phyloP scores from a whole-genome alignment of 2,888 invertebrate species.

The Drosophila paranaensis region DNA sequence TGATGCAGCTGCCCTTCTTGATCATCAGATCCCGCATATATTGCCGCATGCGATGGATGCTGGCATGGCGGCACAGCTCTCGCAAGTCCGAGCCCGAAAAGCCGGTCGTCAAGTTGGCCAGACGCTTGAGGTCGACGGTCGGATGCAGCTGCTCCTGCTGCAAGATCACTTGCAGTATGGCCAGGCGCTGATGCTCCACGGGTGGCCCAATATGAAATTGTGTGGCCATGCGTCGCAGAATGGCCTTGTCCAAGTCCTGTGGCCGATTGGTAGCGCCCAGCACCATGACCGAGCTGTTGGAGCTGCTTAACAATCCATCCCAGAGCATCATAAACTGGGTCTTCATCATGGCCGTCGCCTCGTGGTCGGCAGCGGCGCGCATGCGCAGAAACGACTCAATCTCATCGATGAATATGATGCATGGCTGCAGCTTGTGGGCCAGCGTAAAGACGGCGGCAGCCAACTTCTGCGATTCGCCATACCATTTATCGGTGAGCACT shows the following conservation, averaged over 20 bases:
- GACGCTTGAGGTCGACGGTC: conserved; percentile 88
- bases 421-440: conserved; percentile 95
- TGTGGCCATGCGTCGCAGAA: conserved; percentile 66
- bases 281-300: conserved; percentile 92
- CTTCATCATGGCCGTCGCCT: conserved; percentile 99
- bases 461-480: conserved; percentile 99
- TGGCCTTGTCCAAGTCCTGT: conserved; percentile 67
- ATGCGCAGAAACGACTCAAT: conserved; percentile 98
- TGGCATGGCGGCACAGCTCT: conserved; percentile 95
- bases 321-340: conserved; percentile 99
- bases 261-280: conserved; percentile 99
- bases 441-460: conserved; percentile 98
- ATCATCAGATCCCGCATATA: conserved; percentile 84
- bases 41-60: conserved; percentile 93
- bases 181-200: conserved; percentile 88
- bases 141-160: conserved; percentile 89
- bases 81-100: conserved; percentile 97
- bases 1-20: conserved; percentile 1
- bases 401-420: conserved; percentile 97
- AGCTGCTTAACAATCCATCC: conserved; percentile 97
- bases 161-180: conserved; percentile 91
- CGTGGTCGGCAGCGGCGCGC: conserved; percentile 96
- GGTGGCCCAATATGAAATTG: conserved; percentile 92
- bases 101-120: conserved; percentile 91
- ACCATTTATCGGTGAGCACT: conserved; percentile 98